Evolutionary conservation across 2,888 invertebrate genomes (phyloP), one percentile per base, ranked within the genome.

Genomic region (Pseudanteris insignis): DNA sequence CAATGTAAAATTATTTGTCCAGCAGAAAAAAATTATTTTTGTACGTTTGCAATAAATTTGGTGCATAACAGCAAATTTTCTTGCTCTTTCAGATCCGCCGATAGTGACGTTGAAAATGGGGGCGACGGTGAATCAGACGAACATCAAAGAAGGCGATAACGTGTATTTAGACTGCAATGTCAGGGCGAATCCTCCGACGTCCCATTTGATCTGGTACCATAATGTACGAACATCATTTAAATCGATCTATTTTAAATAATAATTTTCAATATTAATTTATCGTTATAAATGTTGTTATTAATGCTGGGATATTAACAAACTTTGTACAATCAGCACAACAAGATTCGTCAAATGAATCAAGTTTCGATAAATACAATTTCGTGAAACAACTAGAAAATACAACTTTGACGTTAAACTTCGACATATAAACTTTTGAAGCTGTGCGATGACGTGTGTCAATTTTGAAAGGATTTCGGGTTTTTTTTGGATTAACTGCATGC

Each of bases 81-180:
- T n/a, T 76, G 70, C 76, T 67, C 75, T 83, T 83, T 38, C 85
- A 93, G 93, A 89, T 83, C 85, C 88, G 69, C 93, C 93, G 8
- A 88, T 89, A 60, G 90, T 92, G 14, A 86, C 88, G 60, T 84
- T 93, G 70, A 89, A 89, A 81, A 89, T 93, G 88, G 92, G 92
- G 48, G 89, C 90, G 53, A 90, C 88, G 68, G 82, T 92, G 67
- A 90, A 92, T 78, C 89, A 92, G 7, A 88, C 89, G 69, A 89
- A 90, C 79, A 92, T 93, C 78, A 93, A 92, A 80, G 93, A 93
- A 81, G 91, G 92, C 15, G 92, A 92, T 74, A 92, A 92, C 80
- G 92, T 92, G 46, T 92, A 92, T 80, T 93, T 93, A 81, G 93
- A 93, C 78, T 93, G 93, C 81, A 88, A 89, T 70, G 90, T 93